Base-by-base conservation (phyloP, 2,797 vertebrate species). In the Saxicola maurus region DNA sequence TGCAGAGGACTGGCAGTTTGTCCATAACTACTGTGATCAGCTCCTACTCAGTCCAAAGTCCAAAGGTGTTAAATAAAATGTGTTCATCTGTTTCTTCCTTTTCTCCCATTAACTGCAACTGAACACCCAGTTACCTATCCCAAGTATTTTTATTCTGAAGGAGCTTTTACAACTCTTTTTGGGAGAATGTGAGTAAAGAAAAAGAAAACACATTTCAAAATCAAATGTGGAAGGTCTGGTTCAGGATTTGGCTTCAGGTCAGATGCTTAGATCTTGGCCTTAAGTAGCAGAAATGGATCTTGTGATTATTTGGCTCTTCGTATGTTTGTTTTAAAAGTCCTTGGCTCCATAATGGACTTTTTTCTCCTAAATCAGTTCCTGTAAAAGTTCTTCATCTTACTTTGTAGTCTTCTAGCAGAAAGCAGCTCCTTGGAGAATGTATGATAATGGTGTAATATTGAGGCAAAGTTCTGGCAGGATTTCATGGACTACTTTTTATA, bases 401-500 rank as follows among this genome's bases (percentile, higher is more conserved):
- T 55, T 59, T 12, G 9, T 56, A 45, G n/a, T 49, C 17, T 84
- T 18, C 8, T 33, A 79, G 45, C 18, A 49, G n/a, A 73, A 84
- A 67, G 31, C n/a, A 74, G 8, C 23, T 37, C 45, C 43, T 75
- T 89, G 23, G 76, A 87, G 43, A 87, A 52, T 56, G 8, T 48
- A n/a, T 65, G 45, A 57, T 85, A 78, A 74, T 67, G 28, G 48
- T 75, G 14, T 80, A 57, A 82, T 87, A 87, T 10, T 61, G 61
- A 89, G 38, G 43, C 57, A 59, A 73, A 68, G 18, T 82, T 91
- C 86, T 94, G 72, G 42, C 35, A 93, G 83, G 60, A 79, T 86
- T 94, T 93, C 4, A 27, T 64, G 25, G 46, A 73, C 85, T 88
- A 31, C 31, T 90, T 84, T 84, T 84, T 84, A 60, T 38, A 80